Conservation (phyloP, 2,888 invertebrate genomes). For the Caprella mutica region DNA sequence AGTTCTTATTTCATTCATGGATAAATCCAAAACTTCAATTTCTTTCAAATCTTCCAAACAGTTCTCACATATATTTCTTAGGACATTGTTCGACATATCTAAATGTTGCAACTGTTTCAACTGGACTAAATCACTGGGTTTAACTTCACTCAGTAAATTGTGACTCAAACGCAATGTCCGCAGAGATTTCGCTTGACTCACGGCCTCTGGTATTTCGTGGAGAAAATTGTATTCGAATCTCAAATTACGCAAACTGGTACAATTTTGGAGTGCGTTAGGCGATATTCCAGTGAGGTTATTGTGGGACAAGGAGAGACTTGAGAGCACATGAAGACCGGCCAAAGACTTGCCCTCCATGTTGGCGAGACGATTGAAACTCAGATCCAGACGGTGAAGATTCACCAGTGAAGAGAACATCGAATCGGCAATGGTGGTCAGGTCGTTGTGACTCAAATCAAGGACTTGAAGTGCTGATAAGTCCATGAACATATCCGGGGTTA, state of each 20-base stretch:
- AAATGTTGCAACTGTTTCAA: conserved; percentile 54
- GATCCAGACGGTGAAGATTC: conserved; percentile 74
- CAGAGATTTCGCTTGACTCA: conserved; percentile 72
- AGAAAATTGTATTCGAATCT: conserved; percentile 78
- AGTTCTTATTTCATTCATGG: conserved; percentile 61
- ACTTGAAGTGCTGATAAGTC: conserved; percentile 76
- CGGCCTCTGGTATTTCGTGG: conserved; percentile 63
- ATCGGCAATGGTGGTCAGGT: conserved; percentile 67
- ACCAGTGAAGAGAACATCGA: conserved; percentile 84
- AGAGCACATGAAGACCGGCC: conserved; percentile 76
- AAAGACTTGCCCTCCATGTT: conserved; percentile 73
- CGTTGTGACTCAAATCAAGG: conserved; percentile 72
- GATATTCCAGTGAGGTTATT: conserved; percentile 72
- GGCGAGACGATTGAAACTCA: conserved; percentile 73
- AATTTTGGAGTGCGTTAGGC: conserved; percentile 77
- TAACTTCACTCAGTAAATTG: conserved; percentile 69
- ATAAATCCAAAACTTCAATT: conserved; percentile 68
- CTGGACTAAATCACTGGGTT: conserved; percentile 70
- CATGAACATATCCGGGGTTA: conserved; percentile 71
- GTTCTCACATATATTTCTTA: conserved; percentile 48
- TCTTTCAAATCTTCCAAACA: conserved; percentile 71
- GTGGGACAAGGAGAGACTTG: conserved; percentile 70
- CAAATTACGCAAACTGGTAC: conserved; percentile 77
- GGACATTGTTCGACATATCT: conserved; percentile 41
- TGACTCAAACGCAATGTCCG: conserved; percentile 82